phyloP scores from a whole-genome alignment of 2,113 vertebrate genomes.

The Gobiocypris rarus region DNA sequence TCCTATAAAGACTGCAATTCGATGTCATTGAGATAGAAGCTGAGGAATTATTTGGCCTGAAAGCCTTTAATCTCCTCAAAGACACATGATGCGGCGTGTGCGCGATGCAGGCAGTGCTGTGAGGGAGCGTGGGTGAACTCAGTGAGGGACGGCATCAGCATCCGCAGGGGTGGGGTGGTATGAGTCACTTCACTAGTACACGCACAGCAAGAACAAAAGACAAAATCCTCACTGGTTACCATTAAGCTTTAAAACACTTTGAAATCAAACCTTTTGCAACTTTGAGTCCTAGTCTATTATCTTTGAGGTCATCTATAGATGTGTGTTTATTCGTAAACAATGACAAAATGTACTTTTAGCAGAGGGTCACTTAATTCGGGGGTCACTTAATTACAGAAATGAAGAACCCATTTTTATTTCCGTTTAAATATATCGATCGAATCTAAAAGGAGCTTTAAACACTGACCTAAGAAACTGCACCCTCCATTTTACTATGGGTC shows the following conservation, averaged over 20 bases:
- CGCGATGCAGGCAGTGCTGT: background rate
- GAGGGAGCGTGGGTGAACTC: conserved; percentile 7
- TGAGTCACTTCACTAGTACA: conserved; percentile 53
- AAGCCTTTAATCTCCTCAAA: conserved; percentile 29
- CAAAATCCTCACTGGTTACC: background rate
- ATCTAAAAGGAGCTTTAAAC: too few species aligned
- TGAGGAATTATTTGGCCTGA: conserved; percentile 15
- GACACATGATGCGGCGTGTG: background rate
- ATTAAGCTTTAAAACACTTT: background rate
- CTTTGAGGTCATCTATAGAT: background rate
- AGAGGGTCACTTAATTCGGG: background rate
- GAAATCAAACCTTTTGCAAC: background rate
- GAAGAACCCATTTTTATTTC: background rate
- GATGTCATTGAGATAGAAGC: background rate
- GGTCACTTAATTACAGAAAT: background rate
- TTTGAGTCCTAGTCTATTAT: background rate
- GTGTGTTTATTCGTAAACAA: background rate
- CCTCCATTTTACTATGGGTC: background rate
- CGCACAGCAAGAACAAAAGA: conserved; percentile 24
- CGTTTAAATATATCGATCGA: too few species aligned
- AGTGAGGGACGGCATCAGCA: background rate
- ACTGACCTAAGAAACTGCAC: background rate
- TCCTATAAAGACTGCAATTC: conserved; percentile 24
- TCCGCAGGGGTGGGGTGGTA: conserved; percentile 14
- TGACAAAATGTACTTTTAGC: background rate